Evolutionary conservation across 2,113 vertebrate genomes (phyloP).

Genomic region (Lamprotornis superbus): DNA sequence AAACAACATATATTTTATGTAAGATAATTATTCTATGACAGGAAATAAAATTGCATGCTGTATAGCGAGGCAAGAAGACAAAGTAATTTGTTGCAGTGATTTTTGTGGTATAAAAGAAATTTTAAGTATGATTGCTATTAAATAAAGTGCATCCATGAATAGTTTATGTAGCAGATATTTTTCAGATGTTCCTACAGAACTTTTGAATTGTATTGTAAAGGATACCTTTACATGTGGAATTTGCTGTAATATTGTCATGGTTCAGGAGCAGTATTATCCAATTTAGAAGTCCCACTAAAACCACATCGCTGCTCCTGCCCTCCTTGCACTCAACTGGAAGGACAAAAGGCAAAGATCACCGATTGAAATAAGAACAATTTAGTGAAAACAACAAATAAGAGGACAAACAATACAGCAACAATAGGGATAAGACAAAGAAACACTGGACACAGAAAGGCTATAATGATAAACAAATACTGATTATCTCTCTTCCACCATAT

Average conservation of each 20-base stretch:
- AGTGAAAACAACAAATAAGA: neutral
- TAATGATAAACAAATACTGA: neutral
- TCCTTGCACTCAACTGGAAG: accelerated
- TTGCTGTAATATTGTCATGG: neutral
- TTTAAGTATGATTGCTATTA: neutral
- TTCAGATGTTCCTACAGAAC: neutral
- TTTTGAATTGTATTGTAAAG: neutral
- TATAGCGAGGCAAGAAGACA: neutral
- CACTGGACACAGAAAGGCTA: neutral
- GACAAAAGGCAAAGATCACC: neutral
- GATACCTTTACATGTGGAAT: neutral
- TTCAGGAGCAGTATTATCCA: neutral
- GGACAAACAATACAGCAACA: neutral
- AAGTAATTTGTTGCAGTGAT: neutral
- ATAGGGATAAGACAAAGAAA: neutral
- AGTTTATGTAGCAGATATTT: neutral
- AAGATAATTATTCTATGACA: neutral
- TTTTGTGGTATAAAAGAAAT: neutral
- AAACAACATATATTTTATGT: neutral
- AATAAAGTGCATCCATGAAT: neutral
- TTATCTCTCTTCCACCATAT: neutral
- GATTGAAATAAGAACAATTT: neutral
- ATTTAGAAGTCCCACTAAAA: neutral
- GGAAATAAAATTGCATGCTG: neutral
- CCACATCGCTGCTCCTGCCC: accelerated